Percentiles rank a stretch among this genome's conserved stretches.
phyloP scores from a whole-genome alignment of 2,888 invertebrate genomes.

The Heliothis peltigera region DNA sequence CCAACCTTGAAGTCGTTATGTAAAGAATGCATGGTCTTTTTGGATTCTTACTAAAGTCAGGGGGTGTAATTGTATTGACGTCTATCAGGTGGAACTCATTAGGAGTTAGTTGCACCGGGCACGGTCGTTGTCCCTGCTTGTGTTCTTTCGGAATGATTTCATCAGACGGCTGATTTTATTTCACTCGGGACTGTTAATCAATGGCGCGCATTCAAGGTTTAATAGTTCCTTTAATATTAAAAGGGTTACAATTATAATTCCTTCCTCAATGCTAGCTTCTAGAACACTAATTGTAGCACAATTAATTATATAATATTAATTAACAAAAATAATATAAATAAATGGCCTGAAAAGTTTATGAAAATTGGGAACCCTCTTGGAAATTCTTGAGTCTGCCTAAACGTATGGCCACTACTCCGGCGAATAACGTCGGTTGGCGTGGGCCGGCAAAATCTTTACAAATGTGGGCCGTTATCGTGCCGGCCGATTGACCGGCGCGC shows the following conservation, averaged over 20 bases:
- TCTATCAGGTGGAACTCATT: slow-evolving; percentile 1
- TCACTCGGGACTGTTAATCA: not conserved
- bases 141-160: not conserved
- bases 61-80: not conserved
- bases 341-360: too few species aligned
- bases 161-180: not conserved
- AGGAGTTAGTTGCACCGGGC: not conserved
- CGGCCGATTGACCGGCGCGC: slow-evolving; percentile 86
- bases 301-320: too few species aligned
- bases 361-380: slow-evolving; percentile 31
- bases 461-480: slow-evolving; percentile 88
- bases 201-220: too few species aligned
- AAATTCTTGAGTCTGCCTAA: slow-evolving; percentile 66
- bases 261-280: too few species aligned
- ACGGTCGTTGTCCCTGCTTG: not conserved
- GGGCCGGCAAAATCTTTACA: slow-evolving; percentile 88
- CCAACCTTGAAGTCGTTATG: not conserved
- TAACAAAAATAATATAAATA: too few species aligned
- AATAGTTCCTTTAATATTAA: too few species aligned
- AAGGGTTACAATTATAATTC: too few species aligned
- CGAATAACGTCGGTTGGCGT: slow-evolving; percentile 78
- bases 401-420: slow-evolving; percentile 81
- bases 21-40: not conserved
- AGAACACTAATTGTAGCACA: too few species aligned
- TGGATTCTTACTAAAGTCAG: not conserved